A percentile compares a stretch with the other conserved stretches of the same genome.
phyloP scores from a whole-genome alignment of 2,888 invertebrate genomes.

The Papilio elwesi region DNA sequence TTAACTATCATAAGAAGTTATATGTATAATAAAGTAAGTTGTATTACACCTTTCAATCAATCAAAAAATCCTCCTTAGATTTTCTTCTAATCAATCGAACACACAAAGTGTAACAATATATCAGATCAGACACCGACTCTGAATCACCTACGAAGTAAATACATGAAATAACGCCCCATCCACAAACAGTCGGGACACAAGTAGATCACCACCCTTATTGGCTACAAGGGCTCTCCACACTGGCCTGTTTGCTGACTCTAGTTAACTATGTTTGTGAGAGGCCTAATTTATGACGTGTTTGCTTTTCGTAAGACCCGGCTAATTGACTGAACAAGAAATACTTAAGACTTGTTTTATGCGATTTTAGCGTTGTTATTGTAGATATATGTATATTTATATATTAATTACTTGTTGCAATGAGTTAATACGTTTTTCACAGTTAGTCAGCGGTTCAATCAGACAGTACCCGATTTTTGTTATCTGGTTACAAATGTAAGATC shows the following conservation, averaged over 20 bases:
- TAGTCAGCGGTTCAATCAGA: no score
- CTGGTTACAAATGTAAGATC: no score
- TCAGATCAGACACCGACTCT: conserved; percentile 13
- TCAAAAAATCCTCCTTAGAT: neutral
- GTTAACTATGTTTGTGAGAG: conserved; percentile 77
- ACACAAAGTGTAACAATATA: conserved; percentile 8
- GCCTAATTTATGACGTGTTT: conserved; percentile 81
- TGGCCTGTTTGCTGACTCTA: conserved; percentile 72
- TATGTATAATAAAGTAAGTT: no score
- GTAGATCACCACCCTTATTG: conserved; percentile 71
- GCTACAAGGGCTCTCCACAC: conserved; percentile 75
- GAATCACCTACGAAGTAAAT: conserved; percentile 60
- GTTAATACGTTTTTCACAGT: no score
- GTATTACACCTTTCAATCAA: neutral
- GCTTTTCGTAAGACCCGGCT: conserved; percentile 63
- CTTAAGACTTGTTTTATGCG: neutral
- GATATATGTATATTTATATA: no score
- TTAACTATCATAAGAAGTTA: no score
- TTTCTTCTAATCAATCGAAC: conserved; percentile 29
- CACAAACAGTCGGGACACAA: conserved; percentile 73
- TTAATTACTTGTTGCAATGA: no score
- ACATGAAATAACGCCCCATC: conserved; percentile 62
- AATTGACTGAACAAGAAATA: conserved; percentile 59
- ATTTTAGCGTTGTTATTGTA: neutral
- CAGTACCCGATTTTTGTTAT: no score